Base-by-base conservation (phyloP, 2,888 invertebrate genomes). In the Agrochola lota region DNA sequence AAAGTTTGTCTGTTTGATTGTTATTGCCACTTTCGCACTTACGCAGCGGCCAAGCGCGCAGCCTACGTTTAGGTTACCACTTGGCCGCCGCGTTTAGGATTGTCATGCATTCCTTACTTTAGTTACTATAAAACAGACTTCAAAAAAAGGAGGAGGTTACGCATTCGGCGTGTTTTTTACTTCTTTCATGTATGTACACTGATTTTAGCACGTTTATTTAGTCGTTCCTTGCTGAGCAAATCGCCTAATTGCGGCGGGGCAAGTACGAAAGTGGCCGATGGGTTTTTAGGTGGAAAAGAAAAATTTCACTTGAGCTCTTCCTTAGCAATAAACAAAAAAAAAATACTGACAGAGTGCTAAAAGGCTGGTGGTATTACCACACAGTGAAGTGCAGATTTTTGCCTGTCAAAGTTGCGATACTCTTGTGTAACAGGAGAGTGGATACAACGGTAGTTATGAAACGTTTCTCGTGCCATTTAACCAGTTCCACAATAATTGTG, bases 261-360 rank as follows among this genome's bases (percentile, higher is more conserved):
- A n/a, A 63, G 52, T 55, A 20, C 35, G n/a, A 77, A 55, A 46
- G 43, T n/a, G 30, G 40, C 77, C 23, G 30, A 30, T n/a, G 9
- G 7, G 5, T 52, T 30, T 20, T 63, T 63, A 35, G 17, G 23
- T 30, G 72, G 17, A 77, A 55, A 55, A 76, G n/a, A 78, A 66
- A 46, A 63, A 49, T 35, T 55, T 52, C 12, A 35, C 23, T 46
- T 26, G 35, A 64, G 11, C n/a, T 66, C 20, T 66, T 55, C 30
- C 23, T 30, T 46, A 55, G 15, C 7, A n/a, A n/a, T 40, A 26
- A 52, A 59, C 5, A 17, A 63, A 35, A 63, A 35, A 63, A 35
- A 43, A n/a, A 71, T 20, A 20, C 30, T 30, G 4, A 40, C n/a
- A 64, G 9, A 43, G 23, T 0, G 15, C 43, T 59, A 40, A 35